A percentile compares a stretch with the other conserved stretches of the same genome.
Conservation (phyloP, 2,888 invertebrate species). For the Callyntrura guangdongensis region DNA sequence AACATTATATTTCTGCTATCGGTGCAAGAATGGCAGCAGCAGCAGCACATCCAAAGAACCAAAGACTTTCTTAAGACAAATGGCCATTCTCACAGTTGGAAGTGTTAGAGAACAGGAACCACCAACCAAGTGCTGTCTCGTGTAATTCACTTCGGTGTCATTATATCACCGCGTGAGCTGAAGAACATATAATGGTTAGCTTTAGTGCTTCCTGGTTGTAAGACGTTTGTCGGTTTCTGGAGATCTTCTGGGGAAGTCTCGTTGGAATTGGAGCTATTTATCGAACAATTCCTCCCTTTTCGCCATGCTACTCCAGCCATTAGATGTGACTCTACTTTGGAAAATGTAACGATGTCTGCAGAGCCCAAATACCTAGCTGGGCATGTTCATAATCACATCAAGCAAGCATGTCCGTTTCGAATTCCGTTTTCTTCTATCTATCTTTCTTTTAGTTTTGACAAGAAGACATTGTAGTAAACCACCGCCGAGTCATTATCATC, state of each 20-base stretch:
- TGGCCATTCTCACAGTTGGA: constrained; percentile 60
- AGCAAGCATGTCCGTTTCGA: not conserved
- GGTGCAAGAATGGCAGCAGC: not conserved
- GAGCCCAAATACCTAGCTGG: not conserved
- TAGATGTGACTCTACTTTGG: not conserved
- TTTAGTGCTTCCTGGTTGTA: constrained; percentile 23
- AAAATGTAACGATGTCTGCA: not conserved
- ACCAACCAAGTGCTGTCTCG: constrained; percentile 33
- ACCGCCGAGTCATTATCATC: not conserved
- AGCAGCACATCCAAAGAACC: too few relatives aligned
- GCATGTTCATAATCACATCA: not conserved
- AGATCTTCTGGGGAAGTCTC: constrained; percentile 4
- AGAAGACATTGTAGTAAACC: not conserved
- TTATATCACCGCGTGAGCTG: constrained; percentile 49
- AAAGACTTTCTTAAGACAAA: constrained; percentile 36
- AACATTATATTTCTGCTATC: constrained; percentile 4
- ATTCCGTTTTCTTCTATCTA: constrained; percentile 14
- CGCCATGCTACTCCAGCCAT: not conserved
- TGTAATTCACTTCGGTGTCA: constrained; percentile 60
- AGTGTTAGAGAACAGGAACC: constrained; percentile 56
- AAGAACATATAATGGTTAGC: constrained; percentile 6
- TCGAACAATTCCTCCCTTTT: not conserved
- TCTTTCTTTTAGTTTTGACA: not conserved
- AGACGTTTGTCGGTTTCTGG: not conserved
- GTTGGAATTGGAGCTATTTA: not conserved